A percentile compares a stretch with the other conserved stretches of the same genome.
Conservation (phyloP, 2,888 invertebrate species). For the Amblyjoppa fuscipennis region DNA sequence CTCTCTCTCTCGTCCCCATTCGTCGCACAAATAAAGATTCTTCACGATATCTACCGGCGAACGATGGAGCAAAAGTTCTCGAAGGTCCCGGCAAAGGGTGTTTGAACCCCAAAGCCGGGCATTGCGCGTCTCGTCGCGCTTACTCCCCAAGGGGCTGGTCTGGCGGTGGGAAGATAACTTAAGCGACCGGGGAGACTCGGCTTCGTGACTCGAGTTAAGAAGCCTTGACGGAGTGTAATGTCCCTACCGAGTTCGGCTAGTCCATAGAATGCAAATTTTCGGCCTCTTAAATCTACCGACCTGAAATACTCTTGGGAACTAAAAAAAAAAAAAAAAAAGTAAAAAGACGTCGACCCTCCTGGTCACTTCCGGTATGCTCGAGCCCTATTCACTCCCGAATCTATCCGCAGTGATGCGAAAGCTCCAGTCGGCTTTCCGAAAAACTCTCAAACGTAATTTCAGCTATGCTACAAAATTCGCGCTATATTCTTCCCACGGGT, state of each 20-base stretch:
- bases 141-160: conserved; percentile 16
- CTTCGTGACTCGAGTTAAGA: conserved; percentile 56
- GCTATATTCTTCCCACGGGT: neutral
- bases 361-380: neutral
- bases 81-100: conserved; percentile 56
- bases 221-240: conserved; percentile 47
- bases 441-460: neutral
- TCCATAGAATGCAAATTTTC: conserved; percentile 40
- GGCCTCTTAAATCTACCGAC: conserved; percentile 25
- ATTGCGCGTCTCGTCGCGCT: conserved; percentile 5
- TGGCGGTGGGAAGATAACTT: conserved; percentile 50
- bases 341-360: neutral
- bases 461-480: neutral
- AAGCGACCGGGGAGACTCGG: conserved; percentile 35
- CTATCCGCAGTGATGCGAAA: neutral
- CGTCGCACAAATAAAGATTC: conserved; percentile 22
- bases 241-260: conserved; percentile 21
- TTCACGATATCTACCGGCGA: neutral
- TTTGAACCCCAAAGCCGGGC: conserved; percentile 9
- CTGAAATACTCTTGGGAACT: neutral
- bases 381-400: neutral
- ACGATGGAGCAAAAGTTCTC: conserved; percentile 48
- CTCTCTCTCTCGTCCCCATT: conserved; percentile 11
- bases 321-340: neutral
- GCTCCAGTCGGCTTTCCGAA: neutral